Evolutionary conservation across 2,888 invertebrate species (phyloP), one percentile per base, ranked within the genome.

Genomic region (Phaonia tiefii): DNA sequence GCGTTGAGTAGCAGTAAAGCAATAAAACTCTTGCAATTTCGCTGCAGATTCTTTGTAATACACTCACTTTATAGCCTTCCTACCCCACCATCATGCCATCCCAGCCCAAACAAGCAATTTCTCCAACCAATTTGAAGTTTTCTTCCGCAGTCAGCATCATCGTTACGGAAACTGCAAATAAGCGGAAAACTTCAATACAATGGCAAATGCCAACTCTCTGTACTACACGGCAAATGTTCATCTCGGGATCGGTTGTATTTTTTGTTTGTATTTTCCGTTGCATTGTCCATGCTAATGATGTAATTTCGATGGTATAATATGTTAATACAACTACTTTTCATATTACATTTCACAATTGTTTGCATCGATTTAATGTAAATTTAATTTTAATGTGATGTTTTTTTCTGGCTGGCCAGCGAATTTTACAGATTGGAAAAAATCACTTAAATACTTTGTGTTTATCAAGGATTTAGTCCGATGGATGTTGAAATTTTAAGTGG

Each of bases 371-470:
- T 25, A 54, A 25, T 54, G 31, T 54, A 54, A 22, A 54, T 54
- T 25, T 22, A 54, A 54, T 22, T 54, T 51, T 17, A 54, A 22
- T 25, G 10, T 17, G 25, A 25, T 25, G 13, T 25, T 44, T 22
- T 8, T 31, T 13, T 1, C 46, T 20, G 51, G 51, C 8, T 25
- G 54, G 13, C 54, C 8, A 3, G 10, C 54, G 31, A n/a, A n/a
- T n/a, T n/a, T n/a, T n/a, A n/a, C 31, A 31, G 31, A 8, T 31
- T 54, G 11, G 49, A 25, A 54, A n/a, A 44, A 60, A 10, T 60
- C 60, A 60, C 60, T 60, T 60, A 60, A 39, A 39, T 60, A n/a
- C 17, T 15, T 17, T 39, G 60, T 60, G 60, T 60, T 60, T 58
- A 58, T 58, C 37, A 31, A 58, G 58, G 60, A 60, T 60, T 60